Evolutionary conservation across 2,797 vertebrate genomes (phyloP).

Genomic region (Holocentrus rufus): DNA sequence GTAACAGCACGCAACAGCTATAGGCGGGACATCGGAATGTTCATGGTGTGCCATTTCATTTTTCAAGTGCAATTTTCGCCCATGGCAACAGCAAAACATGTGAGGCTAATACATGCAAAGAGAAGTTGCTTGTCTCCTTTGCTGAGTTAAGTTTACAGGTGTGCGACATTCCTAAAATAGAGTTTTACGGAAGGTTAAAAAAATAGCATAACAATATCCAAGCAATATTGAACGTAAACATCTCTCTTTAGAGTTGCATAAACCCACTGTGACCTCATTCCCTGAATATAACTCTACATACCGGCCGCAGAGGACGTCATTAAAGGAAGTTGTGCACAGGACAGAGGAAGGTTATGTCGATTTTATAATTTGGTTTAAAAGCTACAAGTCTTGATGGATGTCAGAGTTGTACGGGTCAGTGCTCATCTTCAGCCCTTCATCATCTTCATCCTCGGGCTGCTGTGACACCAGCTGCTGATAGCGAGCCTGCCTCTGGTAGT

Average conservation of each 20-base stretch:
- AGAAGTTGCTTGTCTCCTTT: slow-evolving; percentile 48
- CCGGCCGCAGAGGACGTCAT: slow-evolving; percentile 55
- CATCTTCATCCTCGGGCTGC: slow-evolving; percentile 71
- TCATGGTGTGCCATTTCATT: slow-evolving; percentile 56
- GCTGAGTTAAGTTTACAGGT: slow-evolving; percentile 16
- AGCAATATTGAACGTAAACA: slow-evolving; percentile 59
- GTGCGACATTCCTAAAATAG: slow-evolving; percentile 65
- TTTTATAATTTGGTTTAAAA: slow-evolving; percentile 55
- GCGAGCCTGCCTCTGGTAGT: slow-evolving; percentile 89
- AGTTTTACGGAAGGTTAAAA: slow-evolving; percentile 45
- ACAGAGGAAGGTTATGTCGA: slow-evolving; percentile 63
- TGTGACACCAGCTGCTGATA: slow-evolving; percentile 88
- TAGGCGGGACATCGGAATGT: slow-evolving; percentile 54
- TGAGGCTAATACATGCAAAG: slow-evolving; percentile 70
- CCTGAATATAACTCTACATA: slow-evolving; percentile 78
- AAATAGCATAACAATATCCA: slow-evolving; percentile 58
- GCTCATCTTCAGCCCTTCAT: slow-evolving; percentile 64
- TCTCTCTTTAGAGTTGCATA: slow-evolving; percentile 80
- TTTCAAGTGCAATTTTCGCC: slow-evolving; percentile 68
- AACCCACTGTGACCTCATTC: slow-evolving; percentile 76
- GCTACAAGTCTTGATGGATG: slow-evolving; percentile 83
- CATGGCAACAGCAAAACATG: slow-evolving; percentile 56
- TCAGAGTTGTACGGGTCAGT: slow-evolving; percentile 65
- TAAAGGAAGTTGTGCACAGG: slow-evolving; percentile 66
- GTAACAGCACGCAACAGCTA: slow-evolving; percentile 61